phyloP scores from a whole-genome alignment of 2,113 vertebrate species.

The Clarias gariepinus region DNA sequence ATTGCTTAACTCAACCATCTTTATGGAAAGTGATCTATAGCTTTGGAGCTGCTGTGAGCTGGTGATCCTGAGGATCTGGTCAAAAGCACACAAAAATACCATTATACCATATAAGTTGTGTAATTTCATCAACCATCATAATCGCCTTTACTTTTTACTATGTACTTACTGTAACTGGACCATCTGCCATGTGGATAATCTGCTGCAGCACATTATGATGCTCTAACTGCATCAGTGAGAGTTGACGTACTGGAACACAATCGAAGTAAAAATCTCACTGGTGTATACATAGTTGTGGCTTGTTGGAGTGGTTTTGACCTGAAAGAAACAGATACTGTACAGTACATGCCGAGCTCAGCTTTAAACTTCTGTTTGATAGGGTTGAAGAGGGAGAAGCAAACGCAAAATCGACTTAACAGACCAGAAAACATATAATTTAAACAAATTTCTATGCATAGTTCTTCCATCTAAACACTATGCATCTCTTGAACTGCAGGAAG shows the following conservation, averaged over 20 bases:
- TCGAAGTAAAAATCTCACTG: neutral
- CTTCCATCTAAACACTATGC: too few species aligned
- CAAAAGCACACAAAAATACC: neutral
- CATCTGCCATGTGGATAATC: neutral
- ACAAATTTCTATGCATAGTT: too few species aligned
- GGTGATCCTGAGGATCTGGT: conserved; percentile 56
- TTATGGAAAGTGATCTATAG: conserved; percentile 54
- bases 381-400: conserved; percentile 67
- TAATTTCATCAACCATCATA: neutral
- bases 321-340: conserved; percentile 58
- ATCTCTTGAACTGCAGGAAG: too few species aligned
- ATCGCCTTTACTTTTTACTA: neutral
- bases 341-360: conserved; percentile 54
- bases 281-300: neutral
- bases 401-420: too few species aligned
- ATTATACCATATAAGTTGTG: neutral
- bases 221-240: neutral
- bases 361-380: conserved; percentile 60
- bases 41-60: conserved; percentile 57
- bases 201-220: neutral
- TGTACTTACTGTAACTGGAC: neutral
- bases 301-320: conserved; percentile 51
- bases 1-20: conserved; percentile 64
- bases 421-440: too few species aligned
- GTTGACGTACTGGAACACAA: neutral